A percentile compares a stretch with the other conserved stretches of the same genome.
Evolutionary conservation across 2,113 vertebrate species (phyloP).

Genomic region (Calcarius ornatus): DNA sequence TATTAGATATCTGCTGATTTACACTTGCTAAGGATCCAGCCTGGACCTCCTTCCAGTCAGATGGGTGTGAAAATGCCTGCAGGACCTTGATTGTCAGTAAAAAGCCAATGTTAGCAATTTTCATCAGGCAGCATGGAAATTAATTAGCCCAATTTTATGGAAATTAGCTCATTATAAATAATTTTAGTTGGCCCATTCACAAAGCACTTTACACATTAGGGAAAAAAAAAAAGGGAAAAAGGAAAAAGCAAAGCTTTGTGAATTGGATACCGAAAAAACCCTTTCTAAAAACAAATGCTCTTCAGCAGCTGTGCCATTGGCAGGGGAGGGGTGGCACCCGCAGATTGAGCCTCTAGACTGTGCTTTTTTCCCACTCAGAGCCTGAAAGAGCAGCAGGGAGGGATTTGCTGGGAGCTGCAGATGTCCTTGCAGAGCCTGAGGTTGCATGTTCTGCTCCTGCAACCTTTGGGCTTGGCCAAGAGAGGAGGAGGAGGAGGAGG

Average conservation of each 20-base stretch:
- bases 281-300: constrained; percentile 54
- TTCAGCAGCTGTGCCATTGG: constrained; percentile 57
- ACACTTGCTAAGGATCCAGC: constrained; percentile 24
- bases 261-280: constrained; percentile 50
- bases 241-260: constrained; percentile 47
- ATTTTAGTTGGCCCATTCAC: constrained; percentile 73
- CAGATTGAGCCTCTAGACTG: constrained; percentile 20
- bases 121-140: constrained; percentile 70
- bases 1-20: background rate
- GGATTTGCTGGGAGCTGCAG: background rate
- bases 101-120: constrained; percentile 68
- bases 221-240: background rate
- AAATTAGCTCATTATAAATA: constrained; percentile 74
- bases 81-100: constrained; percentile 56
- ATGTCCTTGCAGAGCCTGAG: background rate
- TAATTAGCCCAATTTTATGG: constrained; percentile 75
- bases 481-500: background rate
- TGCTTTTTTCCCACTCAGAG: background rate
- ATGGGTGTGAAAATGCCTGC: constrained; percentile 12
- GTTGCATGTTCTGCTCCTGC: background rate
- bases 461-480: background rate
- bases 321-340: constrained; percentile 19
- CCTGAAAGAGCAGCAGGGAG: constrained; percentile 19
- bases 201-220: constrained; percentile 61
- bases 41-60: constrained; percentile 46